Conservation (phyloP, 2,113 vertebrate genomes). For the Hemiprocne comata region DNA sequence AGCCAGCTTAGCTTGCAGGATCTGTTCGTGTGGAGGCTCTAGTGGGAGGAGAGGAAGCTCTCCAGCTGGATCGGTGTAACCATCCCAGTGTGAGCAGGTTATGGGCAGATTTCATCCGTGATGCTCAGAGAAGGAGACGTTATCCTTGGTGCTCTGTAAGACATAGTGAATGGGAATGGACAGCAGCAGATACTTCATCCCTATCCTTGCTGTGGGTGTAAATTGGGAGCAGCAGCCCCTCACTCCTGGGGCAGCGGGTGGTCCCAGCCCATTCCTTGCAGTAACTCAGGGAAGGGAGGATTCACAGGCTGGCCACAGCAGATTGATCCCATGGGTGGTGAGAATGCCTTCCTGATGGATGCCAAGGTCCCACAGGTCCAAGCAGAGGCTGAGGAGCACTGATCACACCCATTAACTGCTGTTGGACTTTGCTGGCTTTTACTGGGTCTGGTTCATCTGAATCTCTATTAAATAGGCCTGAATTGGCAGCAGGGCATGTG, state of each 20-base stretch:
- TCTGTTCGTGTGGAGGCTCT: background rate
- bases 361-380: constrained; percentile 43
- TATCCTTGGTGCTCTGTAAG: background rate
- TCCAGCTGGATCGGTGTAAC: background rate
- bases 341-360: no score
- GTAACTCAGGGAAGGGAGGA: no score
- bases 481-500: background rate
- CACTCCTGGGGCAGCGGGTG: no score
- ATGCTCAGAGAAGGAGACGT: fast-evolving
- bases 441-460: constrained; percentile 60
- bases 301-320: no score
- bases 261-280: background rate
- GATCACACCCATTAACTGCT: constrained; percentile 62
- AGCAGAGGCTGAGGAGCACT: constrained; percentile 38
- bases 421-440: constrained; percentile 64
- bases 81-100: background rate
- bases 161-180: background rate
- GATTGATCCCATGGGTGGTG: no score
- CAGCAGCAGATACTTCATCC: fast-evolving
- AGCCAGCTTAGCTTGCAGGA: constrained; percentile 18
- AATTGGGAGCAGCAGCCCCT: background rate
- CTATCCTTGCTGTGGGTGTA: fast-evolving
- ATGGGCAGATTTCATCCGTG: fast-evolving
- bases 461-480: constrained; percentile 59
- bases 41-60: background rate